phyloP scores from a whole-genome alignment of 2,888 invertebrate genomes.

The Keiferia lycopersicella region DNA sequence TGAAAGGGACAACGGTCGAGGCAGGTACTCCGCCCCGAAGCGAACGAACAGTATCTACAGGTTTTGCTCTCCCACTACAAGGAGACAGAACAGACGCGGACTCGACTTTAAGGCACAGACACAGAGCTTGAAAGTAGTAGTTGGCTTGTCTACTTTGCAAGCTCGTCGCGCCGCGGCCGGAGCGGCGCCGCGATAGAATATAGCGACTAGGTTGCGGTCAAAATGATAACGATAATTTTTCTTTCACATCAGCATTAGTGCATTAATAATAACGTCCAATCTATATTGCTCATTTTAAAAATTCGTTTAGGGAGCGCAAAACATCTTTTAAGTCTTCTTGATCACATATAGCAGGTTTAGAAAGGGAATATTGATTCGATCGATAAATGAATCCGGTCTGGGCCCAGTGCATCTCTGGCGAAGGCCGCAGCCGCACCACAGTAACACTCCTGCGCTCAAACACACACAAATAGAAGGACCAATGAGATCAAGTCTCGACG shows the following conservation, averaged over 20 bases:
- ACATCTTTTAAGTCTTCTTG: neutral
- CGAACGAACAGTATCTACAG: slow-evolving; percentile 78
- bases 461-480: slow-evolving; percentile 46
- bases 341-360: slow-evolving; percentile 13
- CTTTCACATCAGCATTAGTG: neutral
- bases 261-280: no score
- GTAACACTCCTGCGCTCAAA: slow-evolving; percentile 66
- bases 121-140: slow-evolving; percentile 74
- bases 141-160: slow-evolving; percentile 56
- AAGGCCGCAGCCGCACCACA: slow-evolving; percentile 75
- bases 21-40: slow-evolving; percentile 75
- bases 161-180: slow-evolving; percentile 46
- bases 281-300: no score
- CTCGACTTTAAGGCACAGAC: slow-evolving; percentile 67
- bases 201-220: slow-evolving; percentile 3
- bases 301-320: neutral
- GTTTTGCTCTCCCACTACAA: slow-evolving; percentile 81
- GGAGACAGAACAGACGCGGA: slow-evolving; percentile 74
- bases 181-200: neutral
- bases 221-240: neutral
- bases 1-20: slow-evolving; percentile 66
- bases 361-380: slow-evolving; percentile 29
- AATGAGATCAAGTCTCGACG: slow-evolving; percentile 5
- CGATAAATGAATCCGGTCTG: slow-evolving; percentile 58
- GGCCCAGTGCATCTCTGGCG: slow-evolving; percentile 75